A percentile compares a stretch with the other conserved stretches of the same genome.
Evolutionary conservation across 2,113 vertebrate species (phyloP).

Genomic region (Dipodomys merriami): DNA sequence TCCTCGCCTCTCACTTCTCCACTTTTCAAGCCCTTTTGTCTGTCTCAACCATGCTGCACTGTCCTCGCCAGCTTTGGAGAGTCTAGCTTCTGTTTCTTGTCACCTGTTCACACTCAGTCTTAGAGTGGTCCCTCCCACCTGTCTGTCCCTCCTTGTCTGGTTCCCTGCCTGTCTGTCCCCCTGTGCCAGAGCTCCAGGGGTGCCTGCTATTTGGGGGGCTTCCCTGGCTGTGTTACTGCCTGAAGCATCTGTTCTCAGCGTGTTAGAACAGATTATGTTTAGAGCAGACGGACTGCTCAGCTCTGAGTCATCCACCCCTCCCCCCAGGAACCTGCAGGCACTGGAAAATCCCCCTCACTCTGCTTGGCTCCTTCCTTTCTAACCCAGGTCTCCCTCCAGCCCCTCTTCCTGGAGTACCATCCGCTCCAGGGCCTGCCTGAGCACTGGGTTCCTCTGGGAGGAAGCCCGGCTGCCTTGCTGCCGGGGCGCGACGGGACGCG

Average conservation of each 20-base stretch:
- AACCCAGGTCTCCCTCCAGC: slow-evolving; percentile 8
- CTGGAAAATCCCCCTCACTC: slow-evolving; percentile 71
- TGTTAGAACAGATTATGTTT: slow-evolving; percentile 10
- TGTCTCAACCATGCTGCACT: background rate
- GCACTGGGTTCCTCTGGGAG: slow-evolving; percentile 74
- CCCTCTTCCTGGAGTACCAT: background rate
- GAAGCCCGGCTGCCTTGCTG: slow-evolving; percentile 61
- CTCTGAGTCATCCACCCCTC: slow-evolving; percentile 53
- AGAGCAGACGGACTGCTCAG: background rate
- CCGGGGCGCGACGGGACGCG: background rate
- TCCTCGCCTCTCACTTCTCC: background rate
- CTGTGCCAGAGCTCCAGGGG: background rate
- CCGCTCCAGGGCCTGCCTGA: background rate
- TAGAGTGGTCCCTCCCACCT: background rate
- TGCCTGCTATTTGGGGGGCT: background rate
- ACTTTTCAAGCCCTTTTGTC: too few relatives aligned
- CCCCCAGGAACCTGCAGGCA: slow-evolving; percentile 22
- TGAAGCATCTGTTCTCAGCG: slow-evolving; percentile 1
- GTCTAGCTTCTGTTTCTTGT: background rate
- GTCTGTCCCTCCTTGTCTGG: background rate
- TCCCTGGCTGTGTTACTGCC: background rate
- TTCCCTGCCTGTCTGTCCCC: background rate
- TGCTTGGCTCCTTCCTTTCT: slow-evolving; percentile 63
- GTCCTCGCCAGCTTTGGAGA: background rate
- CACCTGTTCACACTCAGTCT: background rate